Evolutionary conservation across 1,140 invertebrate species (phyloP).

Genomic region (Anadara kagoshimensis): DNA sequence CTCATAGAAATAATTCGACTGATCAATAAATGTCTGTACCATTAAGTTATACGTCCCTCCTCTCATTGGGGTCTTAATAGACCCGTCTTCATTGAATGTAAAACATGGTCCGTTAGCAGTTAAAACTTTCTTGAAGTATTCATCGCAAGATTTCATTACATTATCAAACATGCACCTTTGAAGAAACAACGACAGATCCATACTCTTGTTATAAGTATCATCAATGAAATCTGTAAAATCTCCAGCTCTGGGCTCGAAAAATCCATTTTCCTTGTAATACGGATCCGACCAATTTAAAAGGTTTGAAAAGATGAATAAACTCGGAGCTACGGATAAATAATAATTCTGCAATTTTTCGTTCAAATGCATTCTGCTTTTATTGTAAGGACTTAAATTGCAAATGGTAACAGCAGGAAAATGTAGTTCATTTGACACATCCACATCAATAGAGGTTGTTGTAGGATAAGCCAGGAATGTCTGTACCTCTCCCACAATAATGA

Average conservation of each 20-base stretch:
- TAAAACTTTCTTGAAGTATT: not conserved
- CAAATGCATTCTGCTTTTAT: not conserved
- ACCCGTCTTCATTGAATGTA: not conserved
- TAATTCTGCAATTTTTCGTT: not conserved
- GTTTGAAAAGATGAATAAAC: not conserved
- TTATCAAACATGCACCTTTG: not conserved
- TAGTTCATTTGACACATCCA: not conserved
- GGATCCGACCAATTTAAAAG: conserved; percentile 21
- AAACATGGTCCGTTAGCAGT: conserved; percentile 6
- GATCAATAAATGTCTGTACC: not conserved
- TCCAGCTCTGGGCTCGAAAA: not conserved
- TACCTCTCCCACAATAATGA: not conserved
- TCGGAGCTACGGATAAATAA: not conserved
- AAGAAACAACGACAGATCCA: not conserved
- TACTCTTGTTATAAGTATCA: conserved; percentile 2
- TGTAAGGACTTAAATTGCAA: conserved; percentile 26
- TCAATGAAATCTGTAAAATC: not conserved
- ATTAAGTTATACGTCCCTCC: not conserved
- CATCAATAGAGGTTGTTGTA: not conserved
- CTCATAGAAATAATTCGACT: no score
- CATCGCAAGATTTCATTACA: not conserved
- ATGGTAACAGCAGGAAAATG: conserved; percentile 19
- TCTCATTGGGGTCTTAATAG: not conserved
- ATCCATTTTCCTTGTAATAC: conserved; percentile 9
- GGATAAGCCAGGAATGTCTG: conserved; percentile 5